phyloP scores from a whole-genome alignment of 2,113 vertebrate species.

The Plecotus auritus region DNA sequence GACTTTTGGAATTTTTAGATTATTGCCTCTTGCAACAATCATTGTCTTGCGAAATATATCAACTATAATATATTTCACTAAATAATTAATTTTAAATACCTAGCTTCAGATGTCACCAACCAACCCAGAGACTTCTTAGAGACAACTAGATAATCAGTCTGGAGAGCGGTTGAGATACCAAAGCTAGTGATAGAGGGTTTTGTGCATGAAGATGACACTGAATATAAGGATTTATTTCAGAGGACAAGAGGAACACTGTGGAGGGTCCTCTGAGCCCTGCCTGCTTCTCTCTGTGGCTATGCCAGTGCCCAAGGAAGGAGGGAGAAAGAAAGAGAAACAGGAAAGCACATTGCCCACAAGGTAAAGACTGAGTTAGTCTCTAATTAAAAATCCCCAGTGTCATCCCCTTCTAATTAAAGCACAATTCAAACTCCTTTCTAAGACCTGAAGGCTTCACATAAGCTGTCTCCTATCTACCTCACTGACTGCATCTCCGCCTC shows the following conservation, averaged over 20 bases:
- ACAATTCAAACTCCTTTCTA: neutral
- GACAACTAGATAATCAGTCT: neutral
- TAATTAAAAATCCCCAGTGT: neutral
- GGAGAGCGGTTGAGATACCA: neutral
- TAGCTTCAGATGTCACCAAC: neutral
- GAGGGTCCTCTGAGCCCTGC: neutral
- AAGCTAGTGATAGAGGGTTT: neutral
- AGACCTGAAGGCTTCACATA: neutral
- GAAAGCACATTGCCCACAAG: neutral
- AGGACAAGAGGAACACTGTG: neutral
- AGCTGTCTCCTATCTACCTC: neutral
- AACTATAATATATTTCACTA: neutral
- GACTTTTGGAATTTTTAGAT: neutral
- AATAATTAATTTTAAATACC: neutral
- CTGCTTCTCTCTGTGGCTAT: neutral
- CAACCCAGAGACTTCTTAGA: neutral
- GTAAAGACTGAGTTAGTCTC: neutral
- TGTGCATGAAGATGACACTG: neutral
- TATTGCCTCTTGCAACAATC: neutral
- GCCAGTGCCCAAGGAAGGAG: neutral
- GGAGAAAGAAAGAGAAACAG: neutral
- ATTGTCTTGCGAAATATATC: neutral
- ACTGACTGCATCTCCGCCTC: neutral
- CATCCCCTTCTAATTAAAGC: neutral
- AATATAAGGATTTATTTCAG: neutral